Base-by-base conservation (phyloP, 2,113 vertebrate genomes). In the Ochotona curzoniae region DNA sequence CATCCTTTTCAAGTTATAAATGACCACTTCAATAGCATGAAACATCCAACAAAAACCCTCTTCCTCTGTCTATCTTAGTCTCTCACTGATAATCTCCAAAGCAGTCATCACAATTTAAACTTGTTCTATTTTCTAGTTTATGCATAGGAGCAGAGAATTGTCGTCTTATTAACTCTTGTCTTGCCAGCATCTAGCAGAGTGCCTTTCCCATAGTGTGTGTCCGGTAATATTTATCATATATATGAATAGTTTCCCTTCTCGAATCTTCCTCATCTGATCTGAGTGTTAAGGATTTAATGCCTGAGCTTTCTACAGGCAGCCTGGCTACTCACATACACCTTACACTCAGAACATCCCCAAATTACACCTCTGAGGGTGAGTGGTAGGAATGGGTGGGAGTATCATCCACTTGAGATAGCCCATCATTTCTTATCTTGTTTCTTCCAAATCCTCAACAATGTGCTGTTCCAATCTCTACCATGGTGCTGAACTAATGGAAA, bases 301-400 rank as follows among this genome's bases (percentile, higher is more conserved):
- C 32, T 86, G 20, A 38, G 38, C 87, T 81, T 89, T 89, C 49
- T 67, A 74, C 90, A 71, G 12, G 75, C 6, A 70, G 17, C 38
- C 18, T 81, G 15, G 2, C 17, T 32, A 54, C 23, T 23, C 26
- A 63, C 69, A 28, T 15, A 47, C 76, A 66, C 83, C 47, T 83
- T 93, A 79, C n/a, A 63, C 80, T 89, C 38, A 90, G 20, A 92
- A 80, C 83, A 64, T 60, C 28, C 15, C 25, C 60, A 79, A 83
- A 8, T n/a, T 83, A 7, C 23, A 32, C 7, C 73, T 63, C 30
- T 67, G 14, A 11, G 12, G 32, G 35, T 84, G 21, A 73, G 23
- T 23, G 28, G 0, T n/a, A 30, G 18, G 54, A 75, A 10, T 1
- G 1, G 10, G 23, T 38, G 26, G 17, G 13, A 21, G 13, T 14